Conservation (phyloP, 2,113 vertebrate species). For the Cinclus mexicanus region DNA sequence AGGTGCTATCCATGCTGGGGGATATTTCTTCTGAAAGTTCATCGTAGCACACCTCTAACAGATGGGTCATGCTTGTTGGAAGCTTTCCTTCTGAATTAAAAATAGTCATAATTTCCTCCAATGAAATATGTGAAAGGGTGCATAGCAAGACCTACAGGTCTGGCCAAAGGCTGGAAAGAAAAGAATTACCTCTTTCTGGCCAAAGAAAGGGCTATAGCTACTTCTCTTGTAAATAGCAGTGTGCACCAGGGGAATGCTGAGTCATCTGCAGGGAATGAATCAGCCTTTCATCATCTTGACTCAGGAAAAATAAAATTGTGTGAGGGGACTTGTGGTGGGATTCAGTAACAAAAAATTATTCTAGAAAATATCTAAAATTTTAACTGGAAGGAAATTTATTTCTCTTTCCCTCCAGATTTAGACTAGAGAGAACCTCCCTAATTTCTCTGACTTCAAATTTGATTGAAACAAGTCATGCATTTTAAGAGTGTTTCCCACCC, state of each 20-base stretch:
- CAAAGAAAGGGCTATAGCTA: not conserved
- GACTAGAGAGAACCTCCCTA: not conserved
- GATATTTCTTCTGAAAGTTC: not conserved
- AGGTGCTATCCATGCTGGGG: not conserved
- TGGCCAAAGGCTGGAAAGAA: not conserved
- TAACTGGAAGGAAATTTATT: not conserved
- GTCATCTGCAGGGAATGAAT: slow-evolving; percentile 21
- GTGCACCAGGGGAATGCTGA: not conserved
- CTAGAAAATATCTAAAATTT: not conserved
- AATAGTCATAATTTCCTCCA: not conserved
- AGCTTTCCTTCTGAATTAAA: not conserved
- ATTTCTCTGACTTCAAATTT: not conserved
- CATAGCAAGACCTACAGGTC: not conserved
- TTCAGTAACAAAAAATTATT: not conserved
- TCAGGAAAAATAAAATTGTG: not conserved
- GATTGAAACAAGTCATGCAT: not conserved
- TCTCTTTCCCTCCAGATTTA: not conserved
- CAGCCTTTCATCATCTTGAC: not conserved
- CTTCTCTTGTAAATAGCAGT: not conserved
- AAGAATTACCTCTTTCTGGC: not conserved
- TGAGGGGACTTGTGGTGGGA: not conserved
- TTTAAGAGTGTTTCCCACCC: not conserved
- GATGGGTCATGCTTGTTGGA: not conserved
- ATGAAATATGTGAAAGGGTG: not conserved
- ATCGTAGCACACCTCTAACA: not conserved